Conservation (phyloP, 2,888 invertebrate genomes). For the Zygogramma bicolorata region DNA sequence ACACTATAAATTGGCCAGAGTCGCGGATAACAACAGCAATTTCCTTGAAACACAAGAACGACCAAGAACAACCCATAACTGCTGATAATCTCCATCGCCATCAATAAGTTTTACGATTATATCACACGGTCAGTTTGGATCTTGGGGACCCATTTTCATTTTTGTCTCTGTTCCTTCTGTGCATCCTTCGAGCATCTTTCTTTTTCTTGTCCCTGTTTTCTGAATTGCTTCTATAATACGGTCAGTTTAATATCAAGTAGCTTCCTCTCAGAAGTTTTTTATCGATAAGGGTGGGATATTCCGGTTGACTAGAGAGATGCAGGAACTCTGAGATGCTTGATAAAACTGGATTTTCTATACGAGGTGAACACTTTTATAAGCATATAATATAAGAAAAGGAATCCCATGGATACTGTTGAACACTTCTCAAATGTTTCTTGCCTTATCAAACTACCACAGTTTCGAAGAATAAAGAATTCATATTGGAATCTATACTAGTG, state of each 20-base stretch:
- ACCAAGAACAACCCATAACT: conserved; percentile 64
- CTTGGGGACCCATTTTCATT: conserved; percentile 30
- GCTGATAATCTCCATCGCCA: conserved; percentile 64
- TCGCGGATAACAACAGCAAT: conserved; percentile 60
- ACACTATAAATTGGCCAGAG: conserved; percentile 48
- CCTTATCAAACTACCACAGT: too few species aligned
- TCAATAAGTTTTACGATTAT: conserved; percentile 65
- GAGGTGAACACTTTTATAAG: background rate
- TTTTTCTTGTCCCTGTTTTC: conserved; percentile 31
- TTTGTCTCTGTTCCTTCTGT: conserved; percentile 7
- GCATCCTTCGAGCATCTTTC: background rate
- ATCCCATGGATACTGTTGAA: too few species aligned
- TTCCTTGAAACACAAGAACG: conserved; percentile 61
- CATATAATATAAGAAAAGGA: too few species aligned
- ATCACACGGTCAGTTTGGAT: conserved; percentile 62
- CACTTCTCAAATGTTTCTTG: too few species aligned
- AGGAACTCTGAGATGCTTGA: background rate
- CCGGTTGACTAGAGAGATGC: conserved; percentile 31
- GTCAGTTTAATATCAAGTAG: conserved; percentile 60
- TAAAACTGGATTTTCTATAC: background rate
- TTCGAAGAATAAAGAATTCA: too few species aligned
- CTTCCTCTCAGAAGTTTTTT: conserved; percentile 51
- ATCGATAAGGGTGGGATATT: conserved; percentile 47
- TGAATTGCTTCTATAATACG: conserved; percentile 54
- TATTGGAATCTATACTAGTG: too few species aligned